Percentiles rank a stretch among this genome's conserved stretches.
Conservation (phyloP, 2,797 vertebrate species). For the Sus cebifrons region DNA sequence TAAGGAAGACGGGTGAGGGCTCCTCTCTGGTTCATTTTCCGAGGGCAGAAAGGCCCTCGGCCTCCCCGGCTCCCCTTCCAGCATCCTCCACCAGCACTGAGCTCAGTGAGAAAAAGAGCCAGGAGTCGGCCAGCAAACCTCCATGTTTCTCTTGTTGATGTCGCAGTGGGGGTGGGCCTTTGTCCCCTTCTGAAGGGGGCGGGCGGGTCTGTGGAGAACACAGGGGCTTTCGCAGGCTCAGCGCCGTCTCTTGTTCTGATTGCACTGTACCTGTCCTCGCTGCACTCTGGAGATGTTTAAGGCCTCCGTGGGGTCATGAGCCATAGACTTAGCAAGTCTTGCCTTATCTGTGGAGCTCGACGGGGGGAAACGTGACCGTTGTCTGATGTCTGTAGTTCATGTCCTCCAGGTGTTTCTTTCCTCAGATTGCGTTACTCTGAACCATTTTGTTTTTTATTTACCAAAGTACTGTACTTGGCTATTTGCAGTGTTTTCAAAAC, state of each 20-base stretch:
- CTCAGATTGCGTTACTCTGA: slow-evolving; percentile 22
- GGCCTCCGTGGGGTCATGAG: slow-evolving; percentile 61
- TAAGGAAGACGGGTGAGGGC: not conserved
- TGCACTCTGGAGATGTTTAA: not conserved
- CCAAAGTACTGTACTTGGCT: slow-evolving; percentile 74
- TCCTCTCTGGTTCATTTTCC: not conserved
- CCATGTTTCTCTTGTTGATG: fast-evolving
- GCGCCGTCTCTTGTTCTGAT: slow-evolving; percentile 27
- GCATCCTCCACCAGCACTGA: not conserved
- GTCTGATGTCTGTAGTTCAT: not conserved
- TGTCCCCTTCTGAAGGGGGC: not conserved
- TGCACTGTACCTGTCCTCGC: slow-evolving; percentile 63
- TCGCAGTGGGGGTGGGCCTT: fast-evolving
- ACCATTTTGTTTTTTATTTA: slow-evolving; percentile 66
- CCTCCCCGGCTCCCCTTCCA: not conserved
- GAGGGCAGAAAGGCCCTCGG: fast-evolving
- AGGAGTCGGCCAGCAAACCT: not conserved
- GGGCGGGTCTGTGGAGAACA: not conserved
- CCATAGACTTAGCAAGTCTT: slow-evolving; percentile 58
- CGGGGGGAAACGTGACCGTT: fast-evolving
- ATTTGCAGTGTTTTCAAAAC: slow-evolving; percentile 80
- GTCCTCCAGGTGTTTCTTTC: not conserved
- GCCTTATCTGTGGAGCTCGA: slow-evolving; percentile 44
- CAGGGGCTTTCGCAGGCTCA: not conserved
- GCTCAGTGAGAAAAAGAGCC: not conserved